Base-by-base conservation (phyloP, 2,797 vertebrate species). In the Philypnodon macrostomus region DNA sequence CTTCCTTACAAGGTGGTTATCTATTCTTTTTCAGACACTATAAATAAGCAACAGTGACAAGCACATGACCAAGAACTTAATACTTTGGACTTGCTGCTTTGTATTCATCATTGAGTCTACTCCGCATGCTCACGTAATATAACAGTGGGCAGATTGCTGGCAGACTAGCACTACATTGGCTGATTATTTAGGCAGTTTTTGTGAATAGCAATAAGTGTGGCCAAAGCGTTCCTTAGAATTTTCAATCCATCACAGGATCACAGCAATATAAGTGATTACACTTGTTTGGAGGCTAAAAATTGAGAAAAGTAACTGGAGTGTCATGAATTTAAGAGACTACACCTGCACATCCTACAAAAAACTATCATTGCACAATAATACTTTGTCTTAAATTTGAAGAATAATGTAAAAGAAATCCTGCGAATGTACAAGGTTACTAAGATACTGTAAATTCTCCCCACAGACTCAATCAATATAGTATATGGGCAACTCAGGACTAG, bases 251-350 rank as follows among this genome's bases (percentile, higher is more conserved):
- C n/a, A 7, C 29, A 58, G 63, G 34, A 67, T 58, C 45, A 34
- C 37, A 24, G 60, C 24, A 64, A 73, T 69, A 66, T 73, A 70
- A 58, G 63, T 50, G 69, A 75, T 77, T 73, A 71, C 44, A 58
- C 33, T 27, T 23, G 36, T n/a, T n/a, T n/a, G n/a, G n/a, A n/a
- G n/a, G n/a, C n/a, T n/a, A n/a, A n/a, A n/a, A n/a, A n/a, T n/a
- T n/a, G n/a, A n/a, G n/a, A n/a, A n/a, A n/a, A n/a, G n/a, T n/a
- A n/a, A n/a, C n/a, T n/a, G n/a, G n/a, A n/a, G n/a, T n/a, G n/a
- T n/a, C n/a, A n/a, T n/a, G n/a, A n/a, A n/a, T n/a, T n/a, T n/a
- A n/a, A n/a, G n/a, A n/a, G n/a, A n/a, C n/a, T n/a, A n/a, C n/a
- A n/a, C n/a, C n/a, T n/a, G n/a, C n/a, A n/a, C n/a, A n/a, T n/a